These are phyloP conservation scores for Tipula vernalis DNA, from an alignment of 2,888 invertebrate genomes.

Conservation along the genomic window DNA sequence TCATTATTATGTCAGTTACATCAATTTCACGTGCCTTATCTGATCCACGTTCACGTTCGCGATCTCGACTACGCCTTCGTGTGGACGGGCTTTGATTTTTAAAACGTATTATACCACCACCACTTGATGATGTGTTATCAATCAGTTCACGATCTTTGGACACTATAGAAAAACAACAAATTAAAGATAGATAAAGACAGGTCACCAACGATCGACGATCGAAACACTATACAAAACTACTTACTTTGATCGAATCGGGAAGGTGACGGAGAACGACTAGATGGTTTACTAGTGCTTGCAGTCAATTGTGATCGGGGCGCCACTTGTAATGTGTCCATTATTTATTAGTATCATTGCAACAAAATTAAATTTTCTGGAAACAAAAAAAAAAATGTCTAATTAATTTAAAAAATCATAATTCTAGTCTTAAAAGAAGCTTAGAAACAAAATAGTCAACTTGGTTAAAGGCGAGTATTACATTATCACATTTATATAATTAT, in stretches of 20 bases:
- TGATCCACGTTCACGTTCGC: conserved; percentile 26
- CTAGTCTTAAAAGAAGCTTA: too few species aligned
- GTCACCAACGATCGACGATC: background rate
- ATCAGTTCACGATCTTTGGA: conserved; percentile 31
- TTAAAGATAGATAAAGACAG: background rate
- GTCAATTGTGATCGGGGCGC: conserved; percentile 12
- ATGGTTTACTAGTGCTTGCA: conserved; percentile 12
- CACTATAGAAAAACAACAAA: conserved; percentile 24
- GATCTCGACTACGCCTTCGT: conserved; percentile 30
- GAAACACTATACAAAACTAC: background rate
- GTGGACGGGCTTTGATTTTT: conserved; percentile 36
- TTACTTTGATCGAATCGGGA: conserved; percentile 18
- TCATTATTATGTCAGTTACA: conserved; percentile 8
- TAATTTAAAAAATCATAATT: background rate
- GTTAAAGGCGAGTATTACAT: too few species aligned
- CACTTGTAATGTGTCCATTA: conserved; percentile 21
- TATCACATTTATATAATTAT: too few species aligned
- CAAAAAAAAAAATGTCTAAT: background rate
- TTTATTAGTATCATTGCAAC: conserved; percentile 8
- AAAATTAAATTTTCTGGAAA: background rate
- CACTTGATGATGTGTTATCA: conserved; percentile 18
- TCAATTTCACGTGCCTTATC: conserved; percentile 29
- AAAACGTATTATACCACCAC: conserved; percentile 25
- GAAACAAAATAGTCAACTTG: too few species aligned
- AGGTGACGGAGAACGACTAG: conserved; percentile 17